phyloP scores from a whole-genome alignment of 2,888 invertebrate genomes.

The Diplazon laetatorius region DNA sequence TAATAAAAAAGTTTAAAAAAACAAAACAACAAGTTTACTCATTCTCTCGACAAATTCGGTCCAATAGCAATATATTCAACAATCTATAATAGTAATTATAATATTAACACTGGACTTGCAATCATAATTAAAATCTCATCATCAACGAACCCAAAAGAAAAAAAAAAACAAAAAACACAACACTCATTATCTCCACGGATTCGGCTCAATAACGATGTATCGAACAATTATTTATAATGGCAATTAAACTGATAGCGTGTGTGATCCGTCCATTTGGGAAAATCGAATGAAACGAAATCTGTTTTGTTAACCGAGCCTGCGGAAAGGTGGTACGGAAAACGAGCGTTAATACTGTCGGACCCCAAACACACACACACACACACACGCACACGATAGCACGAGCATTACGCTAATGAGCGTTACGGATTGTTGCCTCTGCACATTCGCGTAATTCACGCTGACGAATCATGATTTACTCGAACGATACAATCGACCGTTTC shows the following conservation, averaged over 20 bases:
- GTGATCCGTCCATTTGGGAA: conserved; percentile 1
- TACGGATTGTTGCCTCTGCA: conserved; percentile 19
- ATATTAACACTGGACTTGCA: no score
- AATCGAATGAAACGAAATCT: not conserved
- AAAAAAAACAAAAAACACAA: no score
- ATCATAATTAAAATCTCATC: no score
- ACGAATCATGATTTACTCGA: conserved; percentile 41
- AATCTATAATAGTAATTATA: no score
- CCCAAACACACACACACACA: no score
- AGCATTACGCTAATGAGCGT: conserved; percentile 38
- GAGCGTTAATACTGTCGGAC: not conserved
- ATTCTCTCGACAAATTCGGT: no score
- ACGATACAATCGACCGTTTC: conserved; percentile 3
- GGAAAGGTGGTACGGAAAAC: not conserved
- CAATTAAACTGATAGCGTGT: not conserved
- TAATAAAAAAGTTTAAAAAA: no score
- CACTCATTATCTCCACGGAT: no score
- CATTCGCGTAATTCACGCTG: conserved; percentile 25
- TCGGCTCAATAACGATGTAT: no score
- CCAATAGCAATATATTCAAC: no score
- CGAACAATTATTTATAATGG: not conserved
- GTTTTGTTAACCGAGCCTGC: not conserved
- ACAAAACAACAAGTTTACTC: no score
- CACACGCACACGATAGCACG: not conserved
- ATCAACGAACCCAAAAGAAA: no score